A percentile compares a stretch with the other conserved stretches of the same genome.
Evolutionary conservation across 2,888 invertebrate genomes (phyloP).

Genomic region (Drosophila vallismaia): DNA sequence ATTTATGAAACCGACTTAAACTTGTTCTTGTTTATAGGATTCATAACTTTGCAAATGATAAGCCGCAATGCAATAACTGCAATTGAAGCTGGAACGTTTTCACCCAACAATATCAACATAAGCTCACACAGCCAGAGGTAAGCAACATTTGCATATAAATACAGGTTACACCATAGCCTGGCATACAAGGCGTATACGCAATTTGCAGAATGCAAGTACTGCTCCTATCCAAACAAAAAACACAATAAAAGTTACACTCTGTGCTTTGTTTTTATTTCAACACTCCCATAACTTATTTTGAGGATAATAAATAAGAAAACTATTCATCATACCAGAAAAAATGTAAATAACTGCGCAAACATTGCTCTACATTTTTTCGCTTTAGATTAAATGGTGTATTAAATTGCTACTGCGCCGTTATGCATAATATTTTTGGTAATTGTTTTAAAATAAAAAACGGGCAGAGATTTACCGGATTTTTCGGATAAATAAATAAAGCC

Average conservation of each 20-base stretch:
- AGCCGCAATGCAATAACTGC: background rate
- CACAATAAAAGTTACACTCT: background rate
- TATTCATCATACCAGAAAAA: background rate
- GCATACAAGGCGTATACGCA: conserved; percentile 25
- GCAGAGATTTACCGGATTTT: background rate
- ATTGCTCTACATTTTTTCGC: background rate
- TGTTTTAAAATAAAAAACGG: background rate
- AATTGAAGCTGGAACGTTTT: conserved; percentile 6
- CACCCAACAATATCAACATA: conserved; percentile 15
- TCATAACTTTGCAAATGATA: background rate
- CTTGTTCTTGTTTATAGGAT: background rate
- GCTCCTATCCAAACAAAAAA: background rate
- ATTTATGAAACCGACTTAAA: background rate
- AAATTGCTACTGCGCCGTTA: background rate
- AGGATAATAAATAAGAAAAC: background rate
- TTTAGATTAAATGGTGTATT: background rate
- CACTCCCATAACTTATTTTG: background rate
- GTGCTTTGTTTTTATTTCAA: background rate
- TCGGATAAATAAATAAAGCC: background rate
- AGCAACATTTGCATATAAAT: conserved; percentile 44
- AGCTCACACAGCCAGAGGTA: conserved; percentile 5
- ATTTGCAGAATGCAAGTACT: conserved; percentile 7
- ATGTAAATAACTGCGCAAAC: background rate
- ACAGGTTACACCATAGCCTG: background rate
- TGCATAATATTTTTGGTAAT: background rate